Evolutionary conservation across 2,113 vertebrate species (phyloP).

Genomic region (Thinocorus orbignyianus): DNA sequence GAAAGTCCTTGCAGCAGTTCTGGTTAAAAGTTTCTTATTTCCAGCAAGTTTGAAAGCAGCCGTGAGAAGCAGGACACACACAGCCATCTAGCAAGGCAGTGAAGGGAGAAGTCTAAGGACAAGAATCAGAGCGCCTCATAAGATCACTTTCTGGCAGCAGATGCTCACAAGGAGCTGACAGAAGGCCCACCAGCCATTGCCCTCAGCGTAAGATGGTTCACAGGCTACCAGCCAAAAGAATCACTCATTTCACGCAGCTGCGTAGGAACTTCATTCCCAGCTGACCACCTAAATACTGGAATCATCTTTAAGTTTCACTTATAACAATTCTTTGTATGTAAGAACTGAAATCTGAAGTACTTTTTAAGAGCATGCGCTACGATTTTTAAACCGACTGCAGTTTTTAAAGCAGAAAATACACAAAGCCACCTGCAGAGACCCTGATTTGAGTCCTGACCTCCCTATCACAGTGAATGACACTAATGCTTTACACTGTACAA

Average conservation of each 20-base stretch:
- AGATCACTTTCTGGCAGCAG: constrained; percentile 22
- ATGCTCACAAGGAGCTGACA: neutral
- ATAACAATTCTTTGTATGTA: too few species aligned
- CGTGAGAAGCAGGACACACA: neutral
- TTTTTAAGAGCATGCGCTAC: neutral
- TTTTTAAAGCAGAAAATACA: constrained; percentile 18
- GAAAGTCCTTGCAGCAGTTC: neutral
- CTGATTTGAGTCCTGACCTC: neutral
- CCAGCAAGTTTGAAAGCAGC: neutral
- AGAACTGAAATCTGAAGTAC: neutral
- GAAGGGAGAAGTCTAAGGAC: neutral
- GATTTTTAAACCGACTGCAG: neutral
- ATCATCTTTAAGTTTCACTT: neutral
- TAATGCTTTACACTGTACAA: neutral
- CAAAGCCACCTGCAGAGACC: neutral
- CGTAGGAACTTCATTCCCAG: neutral
- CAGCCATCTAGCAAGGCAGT: neutral
- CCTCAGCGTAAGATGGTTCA: neutral
- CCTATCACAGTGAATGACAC: neutral
- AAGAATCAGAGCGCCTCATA: neutral
- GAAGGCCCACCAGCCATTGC: neutral
- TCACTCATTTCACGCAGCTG: neutral
- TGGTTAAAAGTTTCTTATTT: neutral
- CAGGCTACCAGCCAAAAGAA: neutral
- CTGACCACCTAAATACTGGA: neutral